Base-by-base conservation (phyloP, 2,113 vertebrate species). In the Gulo gulo region DNA sequence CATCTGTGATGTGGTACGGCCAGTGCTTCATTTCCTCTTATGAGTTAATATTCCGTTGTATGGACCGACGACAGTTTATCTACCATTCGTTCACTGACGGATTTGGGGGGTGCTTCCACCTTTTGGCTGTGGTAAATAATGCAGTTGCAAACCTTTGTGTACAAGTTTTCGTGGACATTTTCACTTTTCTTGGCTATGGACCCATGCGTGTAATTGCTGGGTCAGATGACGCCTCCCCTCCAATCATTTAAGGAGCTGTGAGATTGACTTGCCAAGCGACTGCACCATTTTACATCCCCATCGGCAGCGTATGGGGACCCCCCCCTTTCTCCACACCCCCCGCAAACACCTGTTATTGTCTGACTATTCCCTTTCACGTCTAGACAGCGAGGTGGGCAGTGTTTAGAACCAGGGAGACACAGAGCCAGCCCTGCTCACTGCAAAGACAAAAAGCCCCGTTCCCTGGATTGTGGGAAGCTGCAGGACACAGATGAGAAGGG, bases 401-500 rank as follows among this genome's bases (percentile, higher is more conserved):
- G 5, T 42, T 20, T 10, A 74, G 39, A 36, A 29, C 14, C 26
- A 39, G 34, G 4, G 34, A 76, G 74, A 87, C 29, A n/a, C 18
- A 84, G 61, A 39, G 39, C n/a, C 9, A 18, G 21, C 67, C 31
- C 3, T 0, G 36, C 21, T 91, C 42, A 31, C 26, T 81, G 36
- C n/a, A 42, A 63, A 78, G 9, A 73, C 50, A n/a, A 69, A 69
- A 74, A 78, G 29, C 4, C 34, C 7, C 15, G 6, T 47, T 36
- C 45, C 52, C 2, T 81, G 47, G 16, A 29, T n/a, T 71, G 24
- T n/a, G 0, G 20, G 3, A 23, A 8, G 57, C 20, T 47, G 2
- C 2, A 1, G 23, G n/a, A 24, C 3, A 24, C 7, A 1, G 3
- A 1, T 16, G 14, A 23, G 13, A 81, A 89, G 24, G 45, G 36